phyloP scores from a whole-genome alignment of 2,797 vertebrate genomes.

The Paramormyrops hopkinsi region DNA sequence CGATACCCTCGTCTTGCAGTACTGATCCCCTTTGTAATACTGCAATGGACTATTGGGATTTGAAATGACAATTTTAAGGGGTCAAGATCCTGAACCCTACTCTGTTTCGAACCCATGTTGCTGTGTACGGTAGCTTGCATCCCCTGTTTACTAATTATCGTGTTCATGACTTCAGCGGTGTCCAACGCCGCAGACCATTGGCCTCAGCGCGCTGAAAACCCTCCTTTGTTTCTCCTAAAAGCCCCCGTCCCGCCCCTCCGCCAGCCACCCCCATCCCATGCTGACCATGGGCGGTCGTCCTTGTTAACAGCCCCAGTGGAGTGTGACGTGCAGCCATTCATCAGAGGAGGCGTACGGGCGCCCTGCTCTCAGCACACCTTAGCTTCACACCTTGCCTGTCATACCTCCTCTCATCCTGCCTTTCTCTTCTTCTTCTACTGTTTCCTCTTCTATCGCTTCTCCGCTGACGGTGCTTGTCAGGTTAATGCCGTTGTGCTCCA shows the following conservation, averaged over 20 bases:
- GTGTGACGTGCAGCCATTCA: slow-evolving; percentile 25
- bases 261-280: not conserved
- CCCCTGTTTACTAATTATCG: not conserved
- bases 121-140: not conserved
- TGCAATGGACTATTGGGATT: not conserved
- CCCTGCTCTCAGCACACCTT: slow-evolving; percentile 33
- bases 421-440: slow-evolving; percentile 28
- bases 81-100: not conserved
- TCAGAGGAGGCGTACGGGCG: slow-evolving; percentile 14
- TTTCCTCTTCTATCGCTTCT: slow-evolving; percentile 31
- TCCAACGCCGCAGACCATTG: not conserved
- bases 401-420: slow-evolving; percentile 43
- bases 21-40: not conserved
- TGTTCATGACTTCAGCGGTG: not conserved
- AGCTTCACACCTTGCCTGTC: slow-evolving; percentile 61
- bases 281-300: not conserved
- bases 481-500: slow-evolving; percentile 44
- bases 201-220: not conserved
- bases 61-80: not conserved
- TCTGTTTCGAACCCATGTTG: not conserved
- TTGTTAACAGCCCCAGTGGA: slow-evolving; percentile 19
- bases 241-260: not conserved
- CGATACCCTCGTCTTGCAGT: not conserved
- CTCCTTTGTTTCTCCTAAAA: not conserved
- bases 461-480: slow-evolving; percentile 29